Evolutionary conservation across 2,888 invertebrate genomes (phyloP).

Genomic region (Erebia epiphron): DNA sequence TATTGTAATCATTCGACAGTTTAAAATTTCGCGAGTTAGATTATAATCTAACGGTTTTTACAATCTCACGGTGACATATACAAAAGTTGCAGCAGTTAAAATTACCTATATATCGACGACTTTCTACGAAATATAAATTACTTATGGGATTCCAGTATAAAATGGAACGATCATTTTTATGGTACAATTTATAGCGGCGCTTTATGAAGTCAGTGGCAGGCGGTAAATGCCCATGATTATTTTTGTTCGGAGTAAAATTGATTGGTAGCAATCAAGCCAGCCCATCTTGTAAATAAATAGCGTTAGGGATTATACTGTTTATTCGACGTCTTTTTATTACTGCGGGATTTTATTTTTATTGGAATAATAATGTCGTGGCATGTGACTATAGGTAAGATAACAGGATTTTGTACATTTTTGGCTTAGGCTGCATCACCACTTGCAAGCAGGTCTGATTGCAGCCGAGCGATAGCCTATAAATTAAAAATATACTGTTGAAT

Average conservation of each 20-base stretch:
- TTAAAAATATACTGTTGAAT: too few species aligned
- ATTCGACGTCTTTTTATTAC: slow-evolving; percentile 21
- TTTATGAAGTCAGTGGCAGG: slow-evolving; percentile 43
- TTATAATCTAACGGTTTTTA: too few species aligned
- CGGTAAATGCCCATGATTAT: slow-evolving; percentile 23
- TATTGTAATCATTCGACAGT: too few species aligned
- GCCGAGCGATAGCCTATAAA: too few species aligned
- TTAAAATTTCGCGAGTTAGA: too few species aligned
- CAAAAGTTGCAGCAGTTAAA: too few species aligned
- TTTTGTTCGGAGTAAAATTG: slow-evolving; percentile 24
- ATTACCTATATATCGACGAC: too few species aligned
- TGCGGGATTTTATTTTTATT: slow-evolving; percentile 16
- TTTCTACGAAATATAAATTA: slow-evolving; percentile 21
- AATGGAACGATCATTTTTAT: slow-evolving; percentile 58
- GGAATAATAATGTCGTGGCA: background rate
- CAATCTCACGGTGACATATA: too few species aligned
- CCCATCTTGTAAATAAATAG: slow-evolving; percentile 28
- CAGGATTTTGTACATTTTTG: background rate
- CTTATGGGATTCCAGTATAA: slow-evolving; percentile 40
- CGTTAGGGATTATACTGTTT: slow-evolving; percentile 24
- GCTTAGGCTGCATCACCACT: too few species aligned
- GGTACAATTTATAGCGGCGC: slow-evolving; percentile 57
- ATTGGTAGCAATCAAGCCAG: slow-evolving; percentile 21
- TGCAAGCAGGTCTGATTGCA: too few species aligned
- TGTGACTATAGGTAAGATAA: background rate